Percentiles rank a stretch among this genome's conserved stretches.
phyloP scores from a whole-genome alignment of 2,113 vertebrate species.

The Dicentrarchus labrax region DNA sequence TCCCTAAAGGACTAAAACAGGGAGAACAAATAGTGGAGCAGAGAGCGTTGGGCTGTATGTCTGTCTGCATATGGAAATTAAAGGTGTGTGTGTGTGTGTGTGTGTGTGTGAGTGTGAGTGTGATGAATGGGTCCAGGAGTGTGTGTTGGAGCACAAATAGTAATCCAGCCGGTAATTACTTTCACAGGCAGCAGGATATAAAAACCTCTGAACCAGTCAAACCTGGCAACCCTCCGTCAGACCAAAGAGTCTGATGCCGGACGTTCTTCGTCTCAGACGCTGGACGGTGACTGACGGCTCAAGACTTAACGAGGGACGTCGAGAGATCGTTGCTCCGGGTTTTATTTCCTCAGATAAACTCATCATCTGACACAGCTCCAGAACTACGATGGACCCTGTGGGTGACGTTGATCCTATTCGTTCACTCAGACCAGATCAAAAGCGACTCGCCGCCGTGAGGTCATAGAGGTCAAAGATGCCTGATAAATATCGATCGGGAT shows the following conservation, averaged over 20 bases:
- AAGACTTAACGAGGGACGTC: neutral
- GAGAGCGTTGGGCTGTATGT: neutral
- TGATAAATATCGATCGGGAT: too few species aligned
- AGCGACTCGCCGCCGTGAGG: too few species aligned
- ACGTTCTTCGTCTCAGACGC: too few species aligned
- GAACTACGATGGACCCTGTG: too few species aligned
- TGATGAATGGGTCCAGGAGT: neutral
- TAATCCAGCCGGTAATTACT: conserved; percentile 16
- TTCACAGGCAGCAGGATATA: neutral
- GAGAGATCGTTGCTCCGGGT: too few species aligned
- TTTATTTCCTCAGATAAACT: too few species aligned
- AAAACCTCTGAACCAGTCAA: conserved; percentile 6
- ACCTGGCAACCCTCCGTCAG: neutral
- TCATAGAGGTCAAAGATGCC: too few species aligned
- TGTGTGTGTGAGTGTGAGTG: neutral
- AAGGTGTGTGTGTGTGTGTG: neutral
- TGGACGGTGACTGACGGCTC: neutral
- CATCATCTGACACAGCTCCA: too few species aligned
- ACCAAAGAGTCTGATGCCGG: too few species aligned
- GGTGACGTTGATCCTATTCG: too few species aligned
- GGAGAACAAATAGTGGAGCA: neutral
- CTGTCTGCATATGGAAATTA: neutral
- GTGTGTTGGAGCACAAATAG: neutral
- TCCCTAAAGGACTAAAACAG: conserved; percentile 36
- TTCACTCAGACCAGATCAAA: too few species aligned